phyloP scores from a whole-genome alignment of 2,888 invertebrate genomes.

The Morpho deidamia region DNA sequence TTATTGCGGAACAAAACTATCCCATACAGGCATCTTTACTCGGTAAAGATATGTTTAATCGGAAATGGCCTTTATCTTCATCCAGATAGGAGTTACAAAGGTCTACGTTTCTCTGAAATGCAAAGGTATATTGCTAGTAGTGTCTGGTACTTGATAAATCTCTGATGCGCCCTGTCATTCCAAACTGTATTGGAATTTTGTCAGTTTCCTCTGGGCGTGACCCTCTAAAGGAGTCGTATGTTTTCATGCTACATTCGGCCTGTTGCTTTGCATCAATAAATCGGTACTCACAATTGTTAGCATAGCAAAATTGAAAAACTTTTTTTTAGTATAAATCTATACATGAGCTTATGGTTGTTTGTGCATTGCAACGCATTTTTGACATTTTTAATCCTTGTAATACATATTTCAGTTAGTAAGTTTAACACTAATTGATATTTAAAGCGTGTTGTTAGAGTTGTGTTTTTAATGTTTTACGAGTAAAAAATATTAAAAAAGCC shows the following conservation, averaged over 20 bases:
- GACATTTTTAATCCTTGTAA: too few species aligned
- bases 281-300: background rate
- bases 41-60: background rate
- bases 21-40: constrained; percentile 7
- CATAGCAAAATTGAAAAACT: too few species aligned
- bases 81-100: background rate
- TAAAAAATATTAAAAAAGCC: too few species aligned
- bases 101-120: background rate
- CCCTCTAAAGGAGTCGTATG: constrained; percentile 53
- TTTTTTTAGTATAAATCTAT: too few species aligned
- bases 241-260: constrained; percentile 63
- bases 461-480: too few species aligned
- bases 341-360: too few species aligned
- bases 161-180: constrained; percentile 30
- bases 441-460: too few species aligned
- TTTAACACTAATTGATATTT: too few species aligned
- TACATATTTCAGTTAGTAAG: too few species aligned
- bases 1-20: constrained; percentile 22
- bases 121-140: background rate
- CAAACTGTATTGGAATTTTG: constrained; percentile 40
- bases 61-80: constrained; percentile 1
- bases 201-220: constrained; percentile 48
- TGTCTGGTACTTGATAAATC: constrained; percentile 34
- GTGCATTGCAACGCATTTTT: too few species aligned
- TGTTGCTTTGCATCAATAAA: constrained; percentile 34